Conservation (phyloP, 1,140 invertebrate species). For the Drosophila rhopaloa region DNA sequence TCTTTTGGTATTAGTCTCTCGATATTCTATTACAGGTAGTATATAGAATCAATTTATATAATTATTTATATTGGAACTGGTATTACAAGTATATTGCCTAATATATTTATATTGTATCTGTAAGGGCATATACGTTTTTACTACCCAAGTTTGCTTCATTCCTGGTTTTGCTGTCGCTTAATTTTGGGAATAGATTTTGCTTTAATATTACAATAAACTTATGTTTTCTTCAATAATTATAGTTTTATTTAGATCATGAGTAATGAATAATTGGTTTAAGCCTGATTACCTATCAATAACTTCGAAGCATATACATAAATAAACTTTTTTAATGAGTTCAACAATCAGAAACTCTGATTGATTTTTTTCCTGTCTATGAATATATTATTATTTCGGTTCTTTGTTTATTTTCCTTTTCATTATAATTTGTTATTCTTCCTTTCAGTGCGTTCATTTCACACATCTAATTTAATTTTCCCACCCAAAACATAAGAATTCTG, state of each 20-base stretch:
- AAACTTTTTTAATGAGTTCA: background rate
- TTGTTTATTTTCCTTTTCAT: constrained; percentile 29
- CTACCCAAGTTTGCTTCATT: too few relatives aligned
- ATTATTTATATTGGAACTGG: too few relatives aligned
- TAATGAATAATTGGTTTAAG: background rate
- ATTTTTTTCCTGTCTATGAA: background rate
- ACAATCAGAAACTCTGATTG: background rate
- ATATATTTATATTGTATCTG: too few relatives aligned
- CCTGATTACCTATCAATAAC: background rate
- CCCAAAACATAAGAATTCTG: constrained; percentile 22
- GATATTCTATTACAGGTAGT: too few relatives aligned
- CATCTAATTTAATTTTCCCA: constrained; percentile 22
- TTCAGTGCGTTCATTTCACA: constrained; percentile 9
- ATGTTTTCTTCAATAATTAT: background rate
- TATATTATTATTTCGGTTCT: background rate
- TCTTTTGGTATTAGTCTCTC: too few relatives aligned
- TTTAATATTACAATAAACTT: background rate
- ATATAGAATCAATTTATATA: too few relatives aligned
- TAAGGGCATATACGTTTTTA: too few relatives aligned
- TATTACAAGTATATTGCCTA: too few relatives aligned
- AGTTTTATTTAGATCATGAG: background rate
- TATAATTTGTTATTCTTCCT: constrained; percentile 33
- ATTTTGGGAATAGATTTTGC: background rate
- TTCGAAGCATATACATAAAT: too few relatives aligned
- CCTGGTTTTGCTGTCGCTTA: background rate